Evolutionary conservation across 2,888 invertebrate species (phyloP).

Genomic region (Nymphalis urticae): DNA sequence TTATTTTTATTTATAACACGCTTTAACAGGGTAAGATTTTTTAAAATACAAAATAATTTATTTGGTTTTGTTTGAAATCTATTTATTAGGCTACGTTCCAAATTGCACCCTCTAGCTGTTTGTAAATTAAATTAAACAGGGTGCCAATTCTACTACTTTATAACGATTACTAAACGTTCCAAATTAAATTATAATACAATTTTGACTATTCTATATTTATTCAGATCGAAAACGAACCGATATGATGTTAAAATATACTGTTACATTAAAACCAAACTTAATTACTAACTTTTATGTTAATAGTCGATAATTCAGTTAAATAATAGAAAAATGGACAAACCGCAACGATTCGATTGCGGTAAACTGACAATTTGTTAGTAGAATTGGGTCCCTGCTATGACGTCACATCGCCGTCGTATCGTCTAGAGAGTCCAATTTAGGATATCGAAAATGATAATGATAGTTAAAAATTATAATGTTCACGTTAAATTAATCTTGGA

Average conservation of each 20-base stretch:
- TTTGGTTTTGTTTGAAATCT: conserved; percentile 21
- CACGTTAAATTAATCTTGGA: conserved; percentile 13
- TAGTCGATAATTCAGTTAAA: too few species aligned
- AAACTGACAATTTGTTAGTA: neutral
- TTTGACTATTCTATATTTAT: too few species aligned
- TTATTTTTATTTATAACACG: conserved; percentile 27
- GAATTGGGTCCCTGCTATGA: neutral
- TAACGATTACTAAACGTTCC: too few species aligned
- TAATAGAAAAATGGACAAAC: too few species aligned
- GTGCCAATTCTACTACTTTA: too few species aligned
- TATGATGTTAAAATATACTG: too few species aligned
- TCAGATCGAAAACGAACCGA: too few species aligned
- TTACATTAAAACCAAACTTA: too few species aligned
- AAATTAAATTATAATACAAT: too few species aligned
- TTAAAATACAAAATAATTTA: conserved; percentile 18
- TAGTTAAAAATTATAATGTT: conserved; percentile 1
- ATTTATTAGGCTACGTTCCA: conserved; percentile 17
- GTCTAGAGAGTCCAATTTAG: conserved; percentile 13
- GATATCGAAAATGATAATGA: conserved; percentile 14
- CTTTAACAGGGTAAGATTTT: conserved; percentile 34
- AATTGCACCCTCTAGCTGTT: neutral
- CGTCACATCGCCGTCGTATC: neutral
- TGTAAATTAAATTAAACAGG: neutral
- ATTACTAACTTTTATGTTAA: too few species aligned
- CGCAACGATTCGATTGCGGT: too few species aligned